Conservation (phyloP, 2,113 vertebrate species). For the Xiphophorus couchianus region DNA sequence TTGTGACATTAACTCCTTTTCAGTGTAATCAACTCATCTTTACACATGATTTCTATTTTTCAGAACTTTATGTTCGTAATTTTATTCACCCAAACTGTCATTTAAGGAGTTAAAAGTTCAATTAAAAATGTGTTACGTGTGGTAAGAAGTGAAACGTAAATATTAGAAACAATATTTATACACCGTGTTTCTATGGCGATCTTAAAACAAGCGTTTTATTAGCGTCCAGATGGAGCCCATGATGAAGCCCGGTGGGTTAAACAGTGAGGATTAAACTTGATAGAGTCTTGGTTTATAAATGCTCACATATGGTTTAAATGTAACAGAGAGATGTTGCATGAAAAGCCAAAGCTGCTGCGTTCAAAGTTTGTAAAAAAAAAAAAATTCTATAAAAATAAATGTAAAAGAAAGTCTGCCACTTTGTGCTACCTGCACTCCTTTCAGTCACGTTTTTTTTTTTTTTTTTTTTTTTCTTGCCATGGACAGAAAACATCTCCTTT, state of each 20-base stretch:
- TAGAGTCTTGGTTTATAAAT: not conserved
- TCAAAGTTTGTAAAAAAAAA: not conserved
- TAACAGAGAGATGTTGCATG: not conserved
- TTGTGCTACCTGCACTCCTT: conserved; percentile 1
- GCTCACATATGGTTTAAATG: not conserved
- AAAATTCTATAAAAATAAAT: no score
- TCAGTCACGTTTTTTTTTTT: not conserved
- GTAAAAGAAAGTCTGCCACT: not conserved
- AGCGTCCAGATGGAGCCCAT: no score
- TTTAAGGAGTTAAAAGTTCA: no score
- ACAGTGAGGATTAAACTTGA: not conserved
- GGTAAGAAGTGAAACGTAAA: no score
- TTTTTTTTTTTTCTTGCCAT: not conserved
- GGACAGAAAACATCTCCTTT: conserved; percentile 38
- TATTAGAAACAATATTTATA: not conserved
- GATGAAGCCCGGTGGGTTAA: not conserved
- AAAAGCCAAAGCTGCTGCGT: not conserved
- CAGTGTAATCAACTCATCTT: not conserved
- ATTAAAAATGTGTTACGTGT: no score
- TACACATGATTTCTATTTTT: not conserved
- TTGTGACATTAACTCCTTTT: not conserved
- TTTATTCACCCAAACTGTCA: no score
- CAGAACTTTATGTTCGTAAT: not conserved
- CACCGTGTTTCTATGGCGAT: not conserved
- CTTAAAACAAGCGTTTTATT: not conserved